Evolutionary conservation across 1,140 invertebrate genomes (phyloP), one percentile per base, ranked within the genome.

Genomic region (Bombus balteatus): DNA sequence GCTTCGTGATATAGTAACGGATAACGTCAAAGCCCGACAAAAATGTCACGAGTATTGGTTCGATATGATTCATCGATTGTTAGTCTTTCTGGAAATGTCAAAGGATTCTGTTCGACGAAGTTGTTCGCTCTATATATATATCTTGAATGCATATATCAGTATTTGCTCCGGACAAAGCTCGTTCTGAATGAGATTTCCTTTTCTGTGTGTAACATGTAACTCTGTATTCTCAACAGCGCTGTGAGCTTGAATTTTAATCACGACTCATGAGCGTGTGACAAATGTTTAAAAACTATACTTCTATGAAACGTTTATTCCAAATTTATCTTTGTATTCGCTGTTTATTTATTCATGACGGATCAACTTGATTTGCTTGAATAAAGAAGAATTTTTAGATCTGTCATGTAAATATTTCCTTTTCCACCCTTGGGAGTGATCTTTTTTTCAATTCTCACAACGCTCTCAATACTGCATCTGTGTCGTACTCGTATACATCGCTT

Each of bases 391-490:
- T 10, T 59, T 59, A 28, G 34, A 34, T 39, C 70, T 32, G 41
- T 28, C 28, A n/a, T 10, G 39, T n/a, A 47, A 53, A 72, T 41
- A n/a, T 73, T 73, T 15, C 28, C 6, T 25, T 25, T 10, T 9
- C 22, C 5, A 10, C 41, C 32, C 73, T 25, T 3, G 43, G 22
- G 41, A 53, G 41, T 8, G 18, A 75, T 53, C 41, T 43, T 73
- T 73, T 78, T 41, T 78, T 65, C 75, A 78, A 78, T 78, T 78
- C 75, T 62, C 53, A n/a, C 6, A n/a, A 25, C 25, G 53, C 25
- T 65, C 59, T 65, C 57, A 12, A 65, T 78, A 37, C 53, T 37
- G 13, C 41, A n/a, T 71, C 32, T 37, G 37, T 65, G 62, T 65
- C 59, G 62, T 70, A 9, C 66, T 15, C 43, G 65, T 80, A 39